Percentiles rank a stretch among this genome's conserved stretches.
Conservation (phyloP, 2,113 vertebrate species). For the Sakesphorus luctuosus region DNA sequence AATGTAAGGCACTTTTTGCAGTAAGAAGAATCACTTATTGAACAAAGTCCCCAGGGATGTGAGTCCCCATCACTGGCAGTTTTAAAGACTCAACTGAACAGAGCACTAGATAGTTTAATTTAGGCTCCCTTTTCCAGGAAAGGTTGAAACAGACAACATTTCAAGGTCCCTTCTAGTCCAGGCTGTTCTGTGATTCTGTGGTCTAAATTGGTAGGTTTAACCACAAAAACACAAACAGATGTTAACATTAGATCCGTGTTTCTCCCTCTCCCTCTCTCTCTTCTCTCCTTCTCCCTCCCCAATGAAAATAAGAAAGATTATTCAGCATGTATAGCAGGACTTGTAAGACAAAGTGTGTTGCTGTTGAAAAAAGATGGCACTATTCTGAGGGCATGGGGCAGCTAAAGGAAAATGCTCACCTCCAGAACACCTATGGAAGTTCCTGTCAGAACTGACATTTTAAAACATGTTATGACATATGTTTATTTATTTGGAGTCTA, state of each 20-base stretch:
- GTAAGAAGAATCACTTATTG: background rate
- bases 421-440: background rate
- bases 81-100: background rate
- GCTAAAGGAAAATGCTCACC: background rate
- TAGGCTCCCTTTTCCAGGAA: background rate
- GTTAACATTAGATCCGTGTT: background rate
- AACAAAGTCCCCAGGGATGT: background rate
- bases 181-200: background rate
- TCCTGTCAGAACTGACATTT: background rate
- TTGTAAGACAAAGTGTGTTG: background rate
- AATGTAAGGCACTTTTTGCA: background rate
- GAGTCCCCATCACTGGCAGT: background rate
- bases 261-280: background rate
- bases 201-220: background rate
- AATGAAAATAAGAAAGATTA: background rate
- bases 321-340: background rate
- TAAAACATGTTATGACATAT: background rate
- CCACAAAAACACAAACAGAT: background rate
- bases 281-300: background rate
- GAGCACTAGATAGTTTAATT: background rate
- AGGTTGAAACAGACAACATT: fast-evolving
- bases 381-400: background rate
- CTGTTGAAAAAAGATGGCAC: background rate
- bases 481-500: background rate
- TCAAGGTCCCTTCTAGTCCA: background rate